phyloP scores from a whole-genome alignment of 2,888 invertebrate species.

The Athalia rosae region DNA sequence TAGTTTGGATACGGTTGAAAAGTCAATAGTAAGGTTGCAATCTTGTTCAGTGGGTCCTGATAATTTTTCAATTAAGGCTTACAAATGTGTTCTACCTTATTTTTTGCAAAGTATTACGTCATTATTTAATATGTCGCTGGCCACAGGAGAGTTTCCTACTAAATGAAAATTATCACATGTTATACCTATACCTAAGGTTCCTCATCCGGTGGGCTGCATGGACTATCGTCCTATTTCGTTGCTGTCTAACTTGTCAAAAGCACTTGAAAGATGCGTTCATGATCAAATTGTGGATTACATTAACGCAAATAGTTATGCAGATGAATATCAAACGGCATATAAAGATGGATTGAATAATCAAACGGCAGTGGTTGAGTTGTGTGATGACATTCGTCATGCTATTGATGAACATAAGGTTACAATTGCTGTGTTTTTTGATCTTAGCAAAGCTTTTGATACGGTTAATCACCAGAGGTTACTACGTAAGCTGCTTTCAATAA shows the following conservation, averaged over 20 bases:
- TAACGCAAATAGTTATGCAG: neutral
- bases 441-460: conserved; percentile 13
- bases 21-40: neutral
- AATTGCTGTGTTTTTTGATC: no score
- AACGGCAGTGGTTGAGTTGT: conserved; percentile 7
- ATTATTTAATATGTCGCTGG: neutral
- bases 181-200: neutral
- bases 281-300: neutral
- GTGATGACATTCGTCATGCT: neutral
- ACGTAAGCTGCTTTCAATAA: neutral
- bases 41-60: neutral
- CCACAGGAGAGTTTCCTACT: neutral
- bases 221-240: neutral
- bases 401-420: neutral
- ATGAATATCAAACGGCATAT: neutral
- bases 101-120: neutral
- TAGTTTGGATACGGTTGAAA: no score
- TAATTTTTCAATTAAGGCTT: neutral
- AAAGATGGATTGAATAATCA: neutral
- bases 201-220: neutral
- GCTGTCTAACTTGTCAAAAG: neutral
- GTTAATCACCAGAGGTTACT: neutral
- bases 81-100: neutral
- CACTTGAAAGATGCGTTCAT: neutral
- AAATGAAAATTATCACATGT: neutral